Evolutionary conservation across 2,888 invertebrate species (phyloP), one percentile per base, ranked within the genome.

Genomic region (Tanypteryx hageni): DNA sequence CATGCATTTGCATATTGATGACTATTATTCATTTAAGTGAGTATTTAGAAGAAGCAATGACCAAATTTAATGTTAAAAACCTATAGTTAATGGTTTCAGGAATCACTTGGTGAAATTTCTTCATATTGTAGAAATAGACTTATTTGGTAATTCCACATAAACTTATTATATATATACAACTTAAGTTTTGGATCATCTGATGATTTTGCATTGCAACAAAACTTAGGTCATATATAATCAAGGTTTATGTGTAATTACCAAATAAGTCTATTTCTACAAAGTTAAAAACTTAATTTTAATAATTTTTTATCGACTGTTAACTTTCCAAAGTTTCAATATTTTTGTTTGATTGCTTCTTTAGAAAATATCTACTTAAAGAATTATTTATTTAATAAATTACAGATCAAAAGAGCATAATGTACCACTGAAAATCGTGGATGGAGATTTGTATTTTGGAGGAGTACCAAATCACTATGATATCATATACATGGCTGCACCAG

Each of bases 401-500:
- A 96, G 96, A 64, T 95, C 96, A n/a, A 95, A 96, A 94, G 95
- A 95, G 4, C 95, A 96, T 0, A 96, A 97, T 0, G 96, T 96
- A 0, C 95, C 96, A 0, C 95, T 97, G 0, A 95, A 96, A 92
- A 96, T 98, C 58, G 95, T 96, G 0, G 96, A 96, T 61, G 97
- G 97, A 0, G 97, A 97, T 31, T 95, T 99, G 10, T 99, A 97
- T 95, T 97, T 99, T 93, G 99, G 99, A n/a, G 98, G 98, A 0
- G 95, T 98, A 4, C 98, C 98, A 3, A 95, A 96, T 0, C 95
- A 95, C 14, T 96, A 96, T 93, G 95, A 95, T 13, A 95, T 96
- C 0, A 95, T 94, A 0, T 94, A 96, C 3, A 96, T 96, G 9
- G 95, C 96, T 0, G 93, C 93, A 13, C 96, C 96, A 13, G 96